Evolutionary conservation across 2,113 vertebrate genomes (phyloP), one percentile per base, ranked within the genome.

Genomic region (Sus scrofa): DNA sequence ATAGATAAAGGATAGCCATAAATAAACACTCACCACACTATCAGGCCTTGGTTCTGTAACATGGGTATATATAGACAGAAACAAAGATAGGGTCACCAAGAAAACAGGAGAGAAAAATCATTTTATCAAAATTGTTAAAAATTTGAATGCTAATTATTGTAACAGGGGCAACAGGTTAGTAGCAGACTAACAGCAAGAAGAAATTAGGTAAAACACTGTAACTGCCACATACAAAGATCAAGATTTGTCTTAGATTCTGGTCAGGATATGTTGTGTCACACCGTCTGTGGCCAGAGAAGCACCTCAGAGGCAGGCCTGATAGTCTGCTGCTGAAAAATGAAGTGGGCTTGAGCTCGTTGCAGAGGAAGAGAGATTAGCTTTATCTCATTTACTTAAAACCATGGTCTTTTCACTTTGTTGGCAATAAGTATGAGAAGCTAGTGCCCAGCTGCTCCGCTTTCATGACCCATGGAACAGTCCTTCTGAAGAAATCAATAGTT

Each of bases 51-150:
- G 22, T 52, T 82, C 34, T 71, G 65, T 50, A n/a, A 83, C 60
- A 11, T 50, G 19, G 3, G 5, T 18, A 27, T 19, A 27, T 19
- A 34, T 22, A n/a, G 60, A 37, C 32, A 58, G 50, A 16, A 78
- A 34, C 10, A 75, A 92, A 86, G 44, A 89, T 19, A 75, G 39
- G 20, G 7, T 12, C 54, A 50, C 56, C 0, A 7, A 79, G 34
- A 83, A 95, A 20, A 89, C 58, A 77, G 20, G 24, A 92, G 44
- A 86, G 71, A 82, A 27, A 88, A 78, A 37, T 6, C 7, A 19
- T 65, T 79, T 70, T 27, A 67, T 32, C n/a, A 63, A 86, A 93
- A 74, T 12, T 70, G 3, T 91, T 77, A 95, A 87, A 39, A 92
- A 8, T 50, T 60, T 58, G 56, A 96, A 73, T 39, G 24, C 87